Evolutionary conservation across 2,888 invertebrate species (phyloP), one percentile per base, ranked within the genome.

Genomic region (Sesamia inferens): DNA sequence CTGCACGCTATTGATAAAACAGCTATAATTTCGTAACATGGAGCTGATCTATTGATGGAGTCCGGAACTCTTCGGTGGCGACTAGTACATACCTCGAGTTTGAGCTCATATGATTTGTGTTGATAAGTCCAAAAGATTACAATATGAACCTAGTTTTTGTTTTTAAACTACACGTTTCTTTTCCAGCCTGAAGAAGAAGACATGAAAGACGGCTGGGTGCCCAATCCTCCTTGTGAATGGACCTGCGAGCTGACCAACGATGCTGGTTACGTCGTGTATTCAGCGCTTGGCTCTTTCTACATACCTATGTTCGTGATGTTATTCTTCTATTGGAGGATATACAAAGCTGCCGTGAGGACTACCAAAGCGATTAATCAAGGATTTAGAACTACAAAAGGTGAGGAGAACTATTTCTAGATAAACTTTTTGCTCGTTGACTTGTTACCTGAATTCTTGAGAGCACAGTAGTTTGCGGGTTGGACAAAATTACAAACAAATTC

Each of bases 281-380:
- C 99, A 6, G 99, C 99, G 0, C 97, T 99, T 42, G 99, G 99
- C n/a, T 99, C 99, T 82, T 99, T 99, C 97, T 99, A 99, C 96
- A 98, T 99, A 89, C 99, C 99, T 58, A 99, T 99, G 99, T 97
- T 99, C 88, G 99, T 99, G 85, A 99, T 99, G 99, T 97, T 99
- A 88, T 99, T 99, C 97, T 99, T 99, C 97, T 99, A 99, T 94
- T 99, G 99, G 98, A 97, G 99, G 87, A 99, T 99, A 88, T 99
- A 99, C 96, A 97, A 98, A 85, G 99, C 99, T 7, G 99, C 99
- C 47, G 98, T 98, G 19, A 97, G 98, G 85, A 99, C 99, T 42
- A 99, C 99, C n/a, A 97, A 98, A 87, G 99, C 99, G 76, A 99
- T 99, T 90, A 99, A 99, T 95, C 98, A 98, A 92, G 98, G 98